Evolutionary conservation across 2,113 vertebrate genomes (phyloP), one percentile per base, ranked within the genome.

Genomic region (Oncorhynchus tshawytscha): DNA sequence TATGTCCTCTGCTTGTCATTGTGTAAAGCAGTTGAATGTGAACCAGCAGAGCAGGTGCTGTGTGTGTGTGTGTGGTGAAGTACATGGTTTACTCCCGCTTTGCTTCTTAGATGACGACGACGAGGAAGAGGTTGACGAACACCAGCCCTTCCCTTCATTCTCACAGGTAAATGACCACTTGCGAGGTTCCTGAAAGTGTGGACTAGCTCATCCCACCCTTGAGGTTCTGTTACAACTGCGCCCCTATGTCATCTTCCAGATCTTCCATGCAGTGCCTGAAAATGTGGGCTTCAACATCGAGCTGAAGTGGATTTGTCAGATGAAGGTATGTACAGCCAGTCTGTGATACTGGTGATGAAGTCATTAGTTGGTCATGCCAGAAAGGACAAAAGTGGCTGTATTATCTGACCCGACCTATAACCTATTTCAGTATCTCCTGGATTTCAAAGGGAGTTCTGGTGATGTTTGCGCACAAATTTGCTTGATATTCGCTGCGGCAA

Each of bases 271-370:
- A 68, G 91, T 99, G 87, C 94, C 98, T 79, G 95, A 97, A 71
- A 81, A 94, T 57, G 95, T 99, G 78, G 97, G 97, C 7, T 99
- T 97, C 89, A 98, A 99, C 89, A 99, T 99, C 78, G 98, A 99
- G 90, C 92, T 99, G 45, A 99, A 99, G 84, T 99, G 98, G 97
- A 98, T 98, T 83, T 95, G 89, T 64, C 98, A 98, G 45, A 91
- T 96, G 89, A 97, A 94, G 89, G 98, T 98, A 62, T 84, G 91
- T 86, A 57, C 15, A 0, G 13, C 4, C 39, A 39, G 39, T n/a
- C 22, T 0, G 9, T 66, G 64, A 29, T 12, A 3, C 51, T 18
- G 51, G 51, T 16, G 1, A 18, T 54, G 12, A 54, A 54, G 51
- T 22, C 62, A 65, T 11, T 25, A 65, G 25, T 25, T 22, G n/a